Percentiles rank a stretch among this genome's conserved stretches.
These are phyloP conservation scores for Lasioglossum baleicum DNA, from an alignment of 1,140 invertebrate genomes.

Conservation along the genomic window DNA sequence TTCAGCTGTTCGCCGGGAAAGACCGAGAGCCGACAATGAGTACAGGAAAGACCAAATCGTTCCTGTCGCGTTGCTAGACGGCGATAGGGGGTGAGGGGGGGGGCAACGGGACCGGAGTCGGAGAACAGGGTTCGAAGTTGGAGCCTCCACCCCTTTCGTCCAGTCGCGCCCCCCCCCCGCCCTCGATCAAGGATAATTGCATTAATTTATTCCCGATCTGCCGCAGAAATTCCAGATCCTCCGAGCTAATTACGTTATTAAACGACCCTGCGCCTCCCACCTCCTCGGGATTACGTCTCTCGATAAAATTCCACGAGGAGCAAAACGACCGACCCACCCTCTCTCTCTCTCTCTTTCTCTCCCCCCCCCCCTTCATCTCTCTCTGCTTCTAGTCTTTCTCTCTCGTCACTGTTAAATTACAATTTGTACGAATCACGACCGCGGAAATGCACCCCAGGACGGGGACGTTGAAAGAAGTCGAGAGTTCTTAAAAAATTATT, in stretches of 20 bases:
- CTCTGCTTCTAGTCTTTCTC: slow-evolving; percentile 6
- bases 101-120: no score
- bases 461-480: slow-evolving; percentile 24
- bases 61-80: slow-evolving; percentile 26
- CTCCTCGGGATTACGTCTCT: slow-evolving; percentile 50
- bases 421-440: slow-evolving; percentile 60
- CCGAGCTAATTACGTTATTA: slow-evolving; percentile 72
- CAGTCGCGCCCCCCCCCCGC: slow-evolving; percentile 29
- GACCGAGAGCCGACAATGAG: slow-evolving; percentile 27
- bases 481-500: slow-evolving; percentile 64
- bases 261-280: slow-evolving; percentile 44
- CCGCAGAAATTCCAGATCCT: slow-evolving; percentile 68
- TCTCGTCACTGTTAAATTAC: slow-evolving; percentile 59
- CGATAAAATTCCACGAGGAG: slow-evolving; percentile 57
- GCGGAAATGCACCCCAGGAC: slow-evolving; percentile 22
- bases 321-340: slow-evolving; percentile 34
- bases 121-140: slow-evolving; percentile 10
- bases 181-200: slow-evolving; percentile 67
- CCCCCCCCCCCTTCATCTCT: background rate
- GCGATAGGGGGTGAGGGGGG: background rate
- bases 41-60: slow-evolving; percentile 30
- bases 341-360: background rate
- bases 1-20: background rate
- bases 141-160: slow-evolving; percentile 39
- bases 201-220: slow-evolving; percentile 72